Percentiles rank a stretch among this genome's conserved stretches.
Conservation (phyloP, 2,797 vertebrate species). For the Gastrophryne carolinensis region DNA sequence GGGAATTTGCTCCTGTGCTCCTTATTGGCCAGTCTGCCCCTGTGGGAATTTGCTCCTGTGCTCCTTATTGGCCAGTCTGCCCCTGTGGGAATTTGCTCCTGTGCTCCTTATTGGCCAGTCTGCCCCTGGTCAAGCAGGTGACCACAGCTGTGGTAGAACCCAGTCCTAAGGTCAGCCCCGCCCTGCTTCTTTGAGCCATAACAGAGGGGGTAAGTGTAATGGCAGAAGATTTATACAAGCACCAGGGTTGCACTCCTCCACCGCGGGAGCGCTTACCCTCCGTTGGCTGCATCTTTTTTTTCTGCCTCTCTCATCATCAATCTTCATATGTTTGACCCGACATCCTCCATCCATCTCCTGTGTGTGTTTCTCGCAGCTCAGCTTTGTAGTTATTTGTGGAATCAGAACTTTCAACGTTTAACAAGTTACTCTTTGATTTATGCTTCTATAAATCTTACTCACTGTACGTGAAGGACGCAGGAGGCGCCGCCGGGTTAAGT, state of each 20-base stretch:
- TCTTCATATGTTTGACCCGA: slow-evolving; percentile 40
- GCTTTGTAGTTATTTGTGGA: slow-evolving; percentile 30
- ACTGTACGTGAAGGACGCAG: not conserved
- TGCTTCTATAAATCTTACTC: slow-evolving; percentile 1
- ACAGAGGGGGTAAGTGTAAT: not conserved
- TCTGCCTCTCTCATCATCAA: slow-evolving; percentile 18
- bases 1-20: too few relatives aligned
- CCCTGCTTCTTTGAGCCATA: not conserved
- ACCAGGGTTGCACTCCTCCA: not conserved
- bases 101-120: too few relatives aligned
- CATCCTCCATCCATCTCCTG: slow-evolving; percentile 20
- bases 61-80: too few relatives aligned
- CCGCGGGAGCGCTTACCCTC: not conserved
- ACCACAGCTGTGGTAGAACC: not conserved
- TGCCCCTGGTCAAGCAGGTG: not conserved
- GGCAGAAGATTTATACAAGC: not conserved
- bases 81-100: too few relatives aligned
- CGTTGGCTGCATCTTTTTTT: slow-evolving; percentile 10
- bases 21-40: too few relatives aligned
- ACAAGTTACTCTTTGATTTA: slow-evolving; percentile 11
- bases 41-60: too few relatives aligned
- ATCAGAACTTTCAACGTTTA: slow-evolving; percentile 20
- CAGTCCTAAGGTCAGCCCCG: not conserved
- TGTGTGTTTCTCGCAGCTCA: slow-evolving; percentile 23
- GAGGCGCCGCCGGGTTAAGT: not conserved